These are phyloP conservation scores for Phragmatobia fuliginosa DNA, from an alignment of 2,888 invertebrate species.

Conservation along the genomic window DNA sequence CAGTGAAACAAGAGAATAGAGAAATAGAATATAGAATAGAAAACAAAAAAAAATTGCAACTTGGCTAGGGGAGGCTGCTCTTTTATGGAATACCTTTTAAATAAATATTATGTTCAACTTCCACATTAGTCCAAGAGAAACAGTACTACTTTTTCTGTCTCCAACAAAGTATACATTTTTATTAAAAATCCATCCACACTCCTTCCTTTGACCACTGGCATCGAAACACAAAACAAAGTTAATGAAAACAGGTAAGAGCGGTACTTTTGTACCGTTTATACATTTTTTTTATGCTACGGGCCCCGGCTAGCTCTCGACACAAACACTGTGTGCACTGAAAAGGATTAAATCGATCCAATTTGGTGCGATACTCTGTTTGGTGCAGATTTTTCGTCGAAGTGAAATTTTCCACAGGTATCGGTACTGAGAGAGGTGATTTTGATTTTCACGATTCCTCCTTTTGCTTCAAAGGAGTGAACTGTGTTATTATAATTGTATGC, in stretches of 20 bases:
- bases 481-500: not conserved
- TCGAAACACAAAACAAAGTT: conserved; percentile 26
- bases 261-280: conserved; percentile 13
- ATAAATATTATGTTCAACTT: not conserved
- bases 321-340: conserved; percentile 51
- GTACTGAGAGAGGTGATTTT: conserved; percentile 27
- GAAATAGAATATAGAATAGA: too few species aligned
- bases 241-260: conserved; percentile 31
- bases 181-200: conserved; percentile 10
- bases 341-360: conserved; percentile 60
- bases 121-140: not conserved
- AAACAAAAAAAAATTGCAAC: too few species aligned
- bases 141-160: not conserved
- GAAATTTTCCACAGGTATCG: conserved; percentile 23
- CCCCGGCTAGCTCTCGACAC: conserved; percentile 36
- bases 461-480: not conserved
- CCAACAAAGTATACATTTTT: conserved; percentile 4
- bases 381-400: conserved; percentile 43
- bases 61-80: too few species aligned
- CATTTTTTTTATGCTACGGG: conserved; percentile 40
- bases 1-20: too few species aligned
- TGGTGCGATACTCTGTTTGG: conserved; percentile 38
- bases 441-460: conserved; percentile 16
- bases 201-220: conserved; percentile 22
- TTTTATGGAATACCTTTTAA: not conserved